phyloP scores from a whole-genome alignment of 2,797 vertebrate genomes.

The Pteropus rufus region DNA sequence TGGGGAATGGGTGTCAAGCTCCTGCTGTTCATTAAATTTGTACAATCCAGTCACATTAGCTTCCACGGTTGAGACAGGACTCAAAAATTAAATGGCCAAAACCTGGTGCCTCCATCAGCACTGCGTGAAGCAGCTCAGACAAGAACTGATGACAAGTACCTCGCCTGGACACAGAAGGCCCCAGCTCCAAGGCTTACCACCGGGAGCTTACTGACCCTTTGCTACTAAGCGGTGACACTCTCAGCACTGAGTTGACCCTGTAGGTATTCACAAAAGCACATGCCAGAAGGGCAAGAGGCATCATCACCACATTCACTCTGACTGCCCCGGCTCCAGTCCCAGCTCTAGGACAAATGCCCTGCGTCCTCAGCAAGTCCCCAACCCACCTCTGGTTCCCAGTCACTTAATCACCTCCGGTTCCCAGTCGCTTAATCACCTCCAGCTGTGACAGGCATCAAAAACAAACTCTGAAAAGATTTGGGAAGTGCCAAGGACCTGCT shows the following conservation, averaged over 20 bases:
- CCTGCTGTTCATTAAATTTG: neutral
- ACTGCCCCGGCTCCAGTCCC: neutral
- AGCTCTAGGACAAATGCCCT: neutral
- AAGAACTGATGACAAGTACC: neutral
- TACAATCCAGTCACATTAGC: neutral
- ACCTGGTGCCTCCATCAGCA: neutral
- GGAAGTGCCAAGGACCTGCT: neutral
- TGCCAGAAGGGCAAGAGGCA: neutral
- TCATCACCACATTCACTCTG: neutral
- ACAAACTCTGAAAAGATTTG: neutral
- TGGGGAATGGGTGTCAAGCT: neutral
- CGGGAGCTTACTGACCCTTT: neutral
- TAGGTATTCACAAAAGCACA: neutral
- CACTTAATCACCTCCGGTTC: neutral
- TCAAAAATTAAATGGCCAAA: slow-evolving; percentile 22
- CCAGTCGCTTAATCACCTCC: neutral
- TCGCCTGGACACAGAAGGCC: neutral
- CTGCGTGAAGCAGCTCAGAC: neutral
- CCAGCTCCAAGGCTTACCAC: neutral
- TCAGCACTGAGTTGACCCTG: neutral
- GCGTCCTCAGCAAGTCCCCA: neutral
- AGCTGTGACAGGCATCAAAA: neutral
- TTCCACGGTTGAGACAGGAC: neutral
- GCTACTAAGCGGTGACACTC: neutral
- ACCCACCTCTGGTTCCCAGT: neutral